These are phyloP conservation scores for Lottia scabra DNA, from an alignment of 2,888 invertebrate genomes.

Conservation along the genomic window DNA sequence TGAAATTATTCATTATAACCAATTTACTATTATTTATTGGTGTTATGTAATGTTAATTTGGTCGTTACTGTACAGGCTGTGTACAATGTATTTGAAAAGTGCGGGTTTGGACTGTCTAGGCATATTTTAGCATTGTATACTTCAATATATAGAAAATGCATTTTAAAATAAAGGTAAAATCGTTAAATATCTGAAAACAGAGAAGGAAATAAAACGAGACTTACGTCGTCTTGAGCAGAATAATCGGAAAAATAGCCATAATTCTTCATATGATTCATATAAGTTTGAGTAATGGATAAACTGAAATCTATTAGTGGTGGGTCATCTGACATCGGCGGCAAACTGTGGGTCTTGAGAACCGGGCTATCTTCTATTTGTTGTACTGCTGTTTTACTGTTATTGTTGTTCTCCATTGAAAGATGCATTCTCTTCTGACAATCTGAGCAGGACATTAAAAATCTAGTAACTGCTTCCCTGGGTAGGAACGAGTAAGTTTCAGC, in stretches of 20 bases:
- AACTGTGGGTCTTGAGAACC: conserved; percentile 17
- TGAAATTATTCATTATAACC: too few species aligned
- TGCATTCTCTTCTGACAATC: conserved; percentile 84
- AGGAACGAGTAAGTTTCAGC: conserved; percentile 96
- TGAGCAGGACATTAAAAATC: conserved; percentile 92
- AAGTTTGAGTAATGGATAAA: conserved; percentile 90
- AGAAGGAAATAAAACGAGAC: neutral
- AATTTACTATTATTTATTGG: too few species aligned
- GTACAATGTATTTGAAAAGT: too few species aligned
- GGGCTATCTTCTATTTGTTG: conserved; percentile 26
- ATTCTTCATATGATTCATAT: conserved; percentile 74
- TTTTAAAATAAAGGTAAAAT: too few species aligned
- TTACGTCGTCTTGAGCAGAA: conserved; percentile 48
- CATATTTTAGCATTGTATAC: too few species aligned
- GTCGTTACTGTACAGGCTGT: too few species aligned
- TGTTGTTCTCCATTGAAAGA: conserved; percentile 67
- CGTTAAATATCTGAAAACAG: too few species aligned
- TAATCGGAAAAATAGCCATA: conserved; percentile 41
- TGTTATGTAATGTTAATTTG: too few species aligned
- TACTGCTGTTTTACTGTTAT: conserved; percentile 33
- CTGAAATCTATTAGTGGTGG: conserved; percentile 80
- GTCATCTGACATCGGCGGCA: conserved; percentile 39
- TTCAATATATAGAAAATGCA: too few species aligned
- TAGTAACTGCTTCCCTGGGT: conserved; percentile 95
- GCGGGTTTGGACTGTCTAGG: too few species aligned